Base-by-base conservation (phyloP, 2,888 invertebrate genomes). In the Hoplodrina ambigua region DNA sequence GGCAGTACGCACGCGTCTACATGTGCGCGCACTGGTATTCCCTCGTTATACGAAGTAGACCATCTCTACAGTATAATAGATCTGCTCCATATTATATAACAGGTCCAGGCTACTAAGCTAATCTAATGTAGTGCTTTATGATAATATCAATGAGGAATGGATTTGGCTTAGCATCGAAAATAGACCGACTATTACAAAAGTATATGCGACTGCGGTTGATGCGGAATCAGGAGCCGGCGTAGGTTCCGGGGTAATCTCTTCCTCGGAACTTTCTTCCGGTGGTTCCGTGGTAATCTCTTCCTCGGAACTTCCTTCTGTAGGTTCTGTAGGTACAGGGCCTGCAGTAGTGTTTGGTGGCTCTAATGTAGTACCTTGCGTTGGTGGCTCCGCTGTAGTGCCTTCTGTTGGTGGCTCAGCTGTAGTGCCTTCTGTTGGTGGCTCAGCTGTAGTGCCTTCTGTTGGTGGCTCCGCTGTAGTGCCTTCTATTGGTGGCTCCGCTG, bases 81-180 rank as follows among this genome's bases (percentile, higher is more conserved):
- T 17, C 17, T 4, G 17, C 41, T 13, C 41, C 17, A 46, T 46
- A 41, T 41, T 41, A 10, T 41, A 4, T 46, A 46, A 46, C 46
- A 46, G 0, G 4, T 44, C 54, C 30, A 53, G 33, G 80, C 84
- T 89, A 89, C 81, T 66, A 69, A 83, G 53, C 58, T n/a, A n/a
- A n/a, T n/a, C n/a, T n/a, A n/a, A n/a, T n/a, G n/a, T n/a, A 85
- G 80, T 84, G 81, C 60, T 60, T 71, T 87, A 92, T 17, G 85
- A 89, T 44, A 91, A 68, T 65, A 93, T 82, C 77, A 88, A 85
- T 3, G 81, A 80, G 15, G 70, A 78, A 75, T 92, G 92, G 17
- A 94, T 85, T 75, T 90, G 83, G 60, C 87, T 89, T 57, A 94
- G 63, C 10, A 94, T 10, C 2, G 88, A 72, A 72, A 92, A 94